Base-by-base conservation (phyloP, 1,140 invertebrate species). In the Listronotus bonariensis region DNA sequence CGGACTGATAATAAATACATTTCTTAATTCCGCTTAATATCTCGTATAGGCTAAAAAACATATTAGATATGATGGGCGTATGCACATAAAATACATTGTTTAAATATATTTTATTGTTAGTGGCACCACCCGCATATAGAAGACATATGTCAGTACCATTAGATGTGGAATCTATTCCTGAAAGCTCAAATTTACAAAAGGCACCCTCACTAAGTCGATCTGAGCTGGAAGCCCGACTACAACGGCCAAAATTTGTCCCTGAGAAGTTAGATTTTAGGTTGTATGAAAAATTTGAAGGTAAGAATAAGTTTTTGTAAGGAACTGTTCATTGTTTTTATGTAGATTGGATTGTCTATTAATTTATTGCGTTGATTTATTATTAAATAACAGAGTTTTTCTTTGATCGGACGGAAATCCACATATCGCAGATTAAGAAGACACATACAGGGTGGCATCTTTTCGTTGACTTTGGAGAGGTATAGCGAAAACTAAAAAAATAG, bases 281-380 rank as follows among this genome's bases (percentile, higher is more conserved):
- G 41, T 91, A 89, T 75, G 90, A 94, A 80, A 92, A 92, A 80
- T 95, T 93, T 80, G 91, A 95, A 90, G 93, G 92, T 93, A 82
- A 85, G 66, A 46, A 48, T 48, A 11, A 3, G 1, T 26, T 26
- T 26, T 26, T 3, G 5, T 26, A 3, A 3, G 20, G 20, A 3
- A 26, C 2, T 26, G 20, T 5, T 26, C n/a, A 26, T 26, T 26
- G 20, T 5, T 26, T 26, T 26, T 26, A 26, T 26, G 1, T 26
- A 26, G 1, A 26, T 26, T 26, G 1, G 20, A 3, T 26, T 26
- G 20, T 26, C 5, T 26, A 26, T 26, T 26, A 26, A 26, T 26
- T 26, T 26, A 26, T 3, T 26, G 2, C 5, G 5, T 26, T 26
- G 20, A 26, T 26, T 5, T 26, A 3, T 26, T 26, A 26, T 26